Evolutionary conservation across 2,797 vertebrate genomes (phyloP).

Genomic region (Apogon talboti): DNA sequence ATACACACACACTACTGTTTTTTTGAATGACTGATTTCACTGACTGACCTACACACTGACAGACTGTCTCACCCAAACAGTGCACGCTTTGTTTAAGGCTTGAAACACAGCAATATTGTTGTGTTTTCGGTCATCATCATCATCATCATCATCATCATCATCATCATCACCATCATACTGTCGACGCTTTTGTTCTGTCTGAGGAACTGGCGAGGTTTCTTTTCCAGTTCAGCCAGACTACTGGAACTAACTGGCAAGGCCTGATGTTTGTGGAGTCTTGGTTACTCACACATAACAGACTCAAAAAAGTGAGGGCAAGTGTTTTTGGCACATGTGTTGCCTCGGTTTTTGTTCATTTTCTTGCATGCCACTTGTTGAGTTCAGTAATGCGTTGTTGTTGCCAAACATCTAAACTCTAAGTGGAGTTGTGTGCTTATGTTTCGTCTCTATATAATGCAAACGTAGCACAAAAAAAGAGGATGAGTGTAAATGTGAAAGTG

Average conservation of each 20-base stretch:
- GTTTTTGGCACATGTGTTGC: no score
- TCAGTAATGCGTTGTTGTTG: no score
- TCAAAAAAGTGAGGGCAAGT: no score
- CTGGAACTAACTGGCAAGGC: constrained; percentile 21
- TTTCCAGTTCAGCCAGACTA: constrained; percentile 4
- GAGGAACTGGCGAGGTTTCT: constrained; percentile 25
- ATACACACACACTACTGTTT: constrained; percentile 38
- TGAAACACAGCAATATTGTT: constrained; percentile 59
- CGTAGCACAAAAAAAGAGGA: no score
- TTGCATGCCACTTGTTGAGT: no score
- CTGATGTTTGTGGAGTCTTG: constrained; percentile 3
- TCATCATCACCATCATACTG: constrained; percentile 31
- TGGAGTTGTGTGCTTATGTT: no score
- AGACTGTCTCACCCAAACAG: constrained; percentile 42
- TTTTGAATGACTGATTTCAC: constrained; percentile 58
- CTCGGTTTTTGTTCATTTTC: no score
- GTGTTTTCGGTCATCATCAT: constrained; percentile 56
- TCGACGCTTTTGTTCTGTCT: constrained; percentile 33
- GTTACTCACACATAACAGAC: not conserved
- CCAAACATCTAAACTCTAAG: no score
- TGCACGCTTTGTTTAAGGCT: constrained; percentile 43
- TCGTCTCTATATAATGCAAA: no score
- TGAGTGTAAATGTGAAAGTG: no score
- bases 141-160: no score
- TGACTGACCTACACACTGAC: constrained; percentile 53